Percentiles rank a stretch among this genome's conserved stretches.
phyloP scores from a whole-genome alignment of 2,113 vertebrate species.

The Pygoscelis antarcticus region DNA sequence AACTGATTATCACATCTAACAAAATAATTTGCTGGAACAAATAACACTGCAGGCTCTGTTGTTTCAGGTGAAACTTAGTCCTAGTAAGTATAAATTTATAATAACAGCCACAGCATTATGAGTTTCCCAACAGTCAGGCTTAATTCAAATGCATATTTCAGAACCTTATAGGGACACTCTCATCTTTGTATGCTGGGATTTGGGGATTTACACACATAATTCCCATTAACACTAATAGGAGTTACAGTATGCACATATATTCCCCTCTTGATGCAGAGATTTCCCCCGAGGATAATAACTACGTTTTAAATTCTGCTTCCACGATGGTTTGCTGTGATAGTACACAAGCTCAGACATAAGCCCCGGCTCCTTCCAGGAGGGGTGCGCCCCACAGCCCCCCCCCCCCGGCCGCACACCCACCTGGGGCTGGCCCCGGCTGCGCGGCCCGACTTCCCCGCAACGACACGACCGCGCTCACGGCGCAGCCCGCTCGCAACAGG shows the following conservation, averaged over 20 bases:
- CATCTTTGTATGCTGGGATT: slow-evolving; percentile 28
- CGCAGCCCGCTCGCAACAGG: not conserved
- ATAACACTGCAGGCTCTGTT: slow-evolving; percentile 70
- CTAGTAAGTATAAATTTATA: slow-evolving; percentile 63
- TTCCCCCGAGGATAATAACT: slow-evolving; percentile 51
- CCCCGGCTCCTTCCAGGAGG: not conserved
- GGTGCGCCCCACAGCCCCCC: not conserved
- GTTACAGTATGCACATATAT: slow-evolving; percentile 16
- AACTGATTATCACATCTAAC: slow-evolving; percentile 67
- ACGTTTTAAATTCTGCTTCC: slow-evolving; percentile 44
- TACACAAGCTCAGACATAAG: not conserved
- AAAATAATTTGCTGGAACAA: slow-evolving; percentile 72
- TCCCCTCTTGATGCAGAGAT: slow-evolving; percentile 15
- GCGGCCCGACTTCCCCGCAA: fast-evolving
- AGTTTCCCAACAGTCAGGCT: slow-evolving; percentile 58
- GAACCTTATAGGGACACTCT: slow-evolving; percentile 50
- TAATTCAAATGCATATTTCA: slow-evolving; percentile 68
- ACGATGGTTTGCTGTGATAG: not conserved
- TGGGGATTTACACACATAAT: slow-evolving; percentile 70
- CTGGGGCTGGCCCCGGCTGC: not conserved
- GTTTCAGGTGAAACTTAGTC: slow-evolving; percentile 71
- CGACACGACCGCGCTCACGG: not conserved
- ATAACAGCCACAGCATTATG: slow-evolving; percentile 26
- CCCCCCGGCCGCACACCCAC: not conserved
- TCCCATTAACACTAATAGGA: slow-evolving; percentile 71